These are phyloP conservation scores for Probaryconus sp. DNA, from an alignment of 1,140 invertebrate species.

Conservation along the genomic window DNA sequence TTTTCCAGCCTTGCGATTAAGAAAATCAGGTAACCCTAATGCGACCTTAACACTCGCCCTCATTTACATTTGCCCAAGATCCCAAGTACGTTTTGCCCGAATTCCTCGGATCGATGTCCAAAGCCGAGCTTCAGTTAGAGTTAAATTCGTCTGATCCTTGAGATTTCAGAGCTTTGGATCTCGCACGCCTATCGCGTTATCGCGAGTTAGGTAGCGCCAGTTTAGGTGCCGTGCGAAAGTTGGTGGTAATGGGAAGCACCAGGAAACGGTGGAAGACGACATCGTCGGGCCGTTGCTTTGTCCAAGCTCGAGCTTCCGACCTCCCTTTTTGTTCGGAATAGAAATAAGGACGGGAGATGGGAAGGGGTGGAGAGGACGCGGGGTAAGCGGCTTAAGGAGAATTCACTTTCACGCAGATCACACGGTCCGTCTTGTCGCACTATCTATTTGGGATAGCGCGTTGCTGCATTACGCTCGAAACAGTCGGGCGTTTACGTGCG, in stretches of 20 bases:
- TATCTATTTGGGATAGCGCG: constrained; percentile 45
- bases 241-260: constrained; percentile 16
- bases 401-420: constrained; percentile 69
- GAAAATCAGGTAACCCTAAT: constrained; percentile 44
- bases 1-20: constrained; percentile 27
- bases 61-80: constrained; percentile 40
- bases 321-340: constrained; percentile 33
- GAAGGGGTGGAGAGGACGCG: constrained; percentile 33
- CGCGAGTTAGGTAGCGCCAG: constrained; percentile 9
- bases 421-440: constrained; percentile 53
- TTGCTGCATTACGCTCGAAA: constrained; percentile 18
- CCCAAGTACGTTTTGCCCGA: constrained; percentile 44
- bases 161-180: constrained; percentile 52
- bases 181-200: constrained; percentile 48
- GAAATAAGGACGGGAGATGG: constrained; percentile 44
- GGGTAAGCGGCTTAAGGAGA: constrained; percentile 61
- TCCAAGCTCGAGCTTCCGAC: constrained; percentile 29
- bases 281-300: constrained; percentile 24
- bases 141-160: constrained; percentile 54
- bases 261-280: too few relatives aligned
- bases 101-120: constrained; percentile 47
- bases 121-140: constrained; percentile 53
- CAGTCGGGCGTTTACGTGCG: constrained; percentile 27
- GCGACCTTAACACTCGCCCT: constrained; percentile 12
- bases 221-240: constrained; percentile 1